These are phyloP conservation scores for Panagrolaimus sp. DNA, from an alignment of 1,140 invertebrate species.

Conservation along the genomic window DNA sequence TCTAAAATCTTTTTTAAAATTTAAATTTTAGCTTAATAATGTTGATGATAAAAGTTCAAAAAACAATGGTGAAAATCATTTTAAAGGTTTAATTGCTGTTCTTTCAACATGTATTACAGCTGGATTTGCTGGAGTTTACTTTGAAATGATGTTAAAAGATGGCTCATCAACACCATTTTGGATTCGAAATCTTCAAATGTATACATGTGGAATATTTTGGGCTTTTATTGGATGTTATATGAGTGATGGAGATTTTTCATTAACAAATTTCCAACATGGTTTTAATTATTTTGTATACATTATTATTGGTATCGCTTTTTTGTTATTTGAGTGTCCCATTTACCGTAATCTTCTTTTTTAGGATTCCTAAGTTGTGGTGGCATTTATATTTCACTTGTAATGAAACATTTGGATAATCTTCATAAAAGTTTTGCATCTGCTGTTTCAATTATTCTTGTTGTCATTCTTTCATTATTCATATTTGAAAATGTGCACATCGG, in stretches of 20 bases:
- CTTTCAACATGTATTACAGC: conserved; percentile 55
- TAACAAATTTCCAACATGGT: conserved; percentile 40
- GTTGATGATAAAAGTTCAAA: neutral
- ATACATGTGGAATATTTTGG: conserved; percentile 42
- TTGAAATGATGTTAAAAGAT: conserved; percentile 58
- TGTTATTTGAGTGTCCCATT: neutral
- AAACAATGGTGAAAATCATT: conserved; percentile 35
- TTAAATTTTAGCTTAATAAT: conserved; percentile 45
- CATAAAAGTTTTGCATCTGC: conserved; percentile 57
- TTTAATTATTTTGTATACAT: conserved; percentile 44
- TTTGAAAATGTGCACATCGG: conserved; percentile 43
- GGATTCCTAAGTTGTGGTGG: conserved; percentile 52
- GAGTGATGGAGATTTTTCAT: conserved; percentile 30
- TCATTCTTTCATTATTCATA: conserved; percentile 46
- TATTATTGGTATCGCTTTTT: conserved; percentile 44
- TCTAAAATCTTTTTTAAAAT: conserved; percentile 23
- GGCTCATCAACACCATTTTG: conserved; percentile 53
- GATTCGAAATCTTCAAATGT: conserved; percentile 56
- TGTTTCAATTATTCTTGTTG: conserved; percentile 54
- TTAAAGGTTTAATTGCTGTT: conserved; percentile 50
- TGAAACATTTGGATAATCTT: conserved; percentile 57
- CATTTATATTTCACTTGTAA: conserved; percentile 57
- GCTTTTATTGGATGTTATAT: conserved; percentile 35
- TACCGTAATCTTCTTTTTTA: conserved; percentile 27
- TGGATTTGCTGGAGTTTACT: conserved; percentile 57